phyloP scores from a whole-genome alignment of 2,797 vertebrate species.

The Emydoidea blandingii region DNA sequence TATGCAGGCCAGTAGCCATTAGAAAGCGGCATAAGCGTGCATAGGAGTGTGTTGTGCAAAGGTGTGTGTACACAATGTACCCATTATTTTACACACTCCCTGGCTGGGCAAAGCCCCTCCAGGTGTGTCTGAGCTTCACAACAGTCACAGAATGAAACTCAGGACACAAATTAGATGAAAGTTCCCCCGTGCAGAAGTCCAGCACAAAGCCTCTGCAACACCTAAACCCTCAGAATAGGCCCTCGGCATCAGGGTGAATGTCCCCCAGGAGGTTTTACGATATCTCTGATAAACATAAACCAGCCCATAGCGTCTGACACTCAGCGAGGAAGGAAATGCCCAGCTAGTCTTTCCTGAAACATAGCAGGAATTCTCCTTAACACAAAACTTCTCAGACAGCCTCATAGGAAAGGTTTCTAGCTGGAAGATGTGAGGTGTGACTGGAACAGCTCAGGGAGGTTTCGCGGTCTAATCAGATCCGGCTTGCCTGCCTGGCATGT shows the following conservation, averaged over 20 bases:
- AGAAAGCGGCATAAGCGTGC: no score
- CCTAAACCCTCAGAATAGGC: no score
- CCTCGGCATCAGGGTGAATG: not conserved
- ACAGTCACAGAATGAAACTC: not conserved
- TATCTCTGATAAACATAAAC: not conserved
- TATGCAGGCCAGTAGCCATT: no score
- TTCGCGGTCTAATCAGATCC: not conserved
- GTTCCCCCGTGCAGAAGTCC: no score
- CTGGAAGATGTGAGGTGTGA: not conserved
- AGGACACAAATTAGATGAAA: not conserved
- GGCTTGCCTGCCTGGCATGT: not conserved
- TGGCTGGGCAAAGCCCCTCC: no score
- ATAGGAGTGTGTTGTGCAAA: no score
- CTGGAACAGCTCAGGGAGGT: not conserved
- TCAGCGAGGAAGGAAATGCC: not conserved
- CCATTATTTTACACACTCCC: no score
- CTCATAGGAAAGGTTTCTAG: not conserved
- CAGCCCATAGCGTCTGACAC: not conserved
- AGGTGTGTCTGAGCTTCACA: no score
- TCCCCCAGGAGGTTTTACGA: not conserved
- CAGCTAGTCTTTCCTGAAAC: accelerated
- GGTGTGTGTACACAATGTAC: no score
- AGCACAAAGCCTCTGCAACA: not conserved
- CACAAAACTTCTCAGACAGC: not conserved
- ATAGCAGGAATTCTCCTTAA: not conserved